Conservation (phyloP, 2,888 invertebrate genomes). For the Drosophila rubida region DNA sequence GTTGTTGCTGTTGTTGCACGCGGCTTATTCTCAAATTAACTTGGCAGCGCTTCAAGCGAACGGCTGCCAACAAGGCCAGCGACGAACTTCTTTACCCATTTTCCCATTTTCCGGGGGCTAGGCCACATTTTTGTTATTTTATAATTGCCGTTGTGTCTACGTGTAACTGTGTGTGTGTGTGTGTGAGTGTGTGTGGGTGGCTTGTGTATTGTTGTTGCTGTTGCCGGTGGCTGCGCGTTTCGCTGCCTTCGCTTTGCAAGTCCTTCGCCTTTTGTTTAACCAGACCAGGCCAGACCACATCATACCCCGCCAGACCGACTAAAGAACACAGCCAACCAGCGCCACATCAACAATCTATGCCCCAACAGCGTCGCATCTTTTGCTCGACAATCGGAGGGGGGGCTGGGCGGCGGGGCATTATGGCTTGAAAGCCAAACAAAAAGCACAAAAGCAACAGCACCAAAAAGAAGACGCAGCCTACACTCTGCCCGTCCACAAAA, state of each 20-base stretch:
- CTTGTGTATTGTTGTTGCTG: conserved; percentile 21
- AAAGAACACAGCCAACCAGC: neutral
- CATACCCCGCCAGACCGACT: conserved; percentile 6
- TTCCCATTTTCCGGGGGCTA: conserved; percentile 28
- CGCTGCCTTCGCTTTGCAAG: conserved; percentile 53
- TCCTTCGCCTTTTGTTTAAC: conserved; percentile 65
- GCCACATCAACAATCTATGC: conserved; percentile 30
- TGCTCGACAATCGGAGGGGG: neutral
- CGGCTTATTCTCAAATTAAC: conserved; percentile 48
- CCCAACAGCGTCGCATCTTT: conserved; percentile 26
- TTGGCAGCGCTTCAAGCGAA: conserved; percentile 34
- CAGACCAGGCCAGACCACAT: conserved; percentile 31
- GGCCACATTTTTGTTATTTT: conserved; percentile 72
- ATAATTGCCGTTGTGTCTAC: conserved; percentile 62
- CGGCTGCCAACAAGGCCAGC: conserved; percentile 23
- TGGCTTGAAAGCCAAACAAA: conserved; percentile 39
- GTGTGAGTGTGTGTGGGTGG: conserved; percentile 7
- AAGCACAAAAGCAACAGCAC: conserved; percentile 7
- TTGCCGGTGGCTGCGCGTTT: conserved; percentile 58
- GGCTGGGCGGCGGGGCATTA: conserved; percentile 11
- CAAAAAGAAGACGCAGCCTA: neutral
- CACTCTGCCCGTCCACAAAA: no score
- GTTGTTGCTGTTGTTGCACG: neutral
- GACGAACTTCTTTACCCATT: neutral
- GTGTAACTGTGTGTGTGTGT: neutral